A percentile compares a stretch with the other conserved stretches of the same genome.
Evolutionary conservation across 2,113 vertebrate genomes (phyloP).

Genomic region (Petrocephalus zakoni): DNA sequence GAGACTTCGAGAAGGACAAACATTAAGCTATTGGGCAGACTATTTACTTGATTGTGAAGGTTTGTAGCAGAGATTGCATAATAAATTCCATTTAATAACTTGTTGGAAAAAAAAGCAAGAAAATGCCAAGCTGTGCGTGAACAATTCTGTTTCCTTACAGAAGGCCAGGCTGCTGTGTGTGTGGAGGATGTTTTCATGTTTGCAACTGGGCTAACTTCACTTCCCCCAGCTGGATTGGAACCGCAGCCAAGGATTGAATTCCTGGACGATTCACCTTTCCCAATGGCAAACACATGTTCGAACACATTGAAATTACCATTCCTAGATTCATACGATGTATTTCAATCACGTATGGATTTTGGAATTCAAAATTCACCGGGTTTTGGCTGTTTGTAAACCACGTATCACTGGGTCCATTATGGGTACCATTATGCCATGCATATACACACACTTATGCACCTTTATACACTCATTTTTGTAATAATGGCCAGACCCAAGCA

Average conservation of each 20-base stretch:
- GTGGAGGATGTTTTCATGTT: conserved; percentile 36
- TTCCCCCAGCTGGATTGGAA: conserved; percentile 28
- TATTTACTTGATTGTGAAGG: not conserved
- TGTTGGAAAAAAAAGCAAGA: not conserved
- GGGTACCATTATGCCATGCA: not conserved
- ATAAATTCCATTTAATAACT: not conserved
- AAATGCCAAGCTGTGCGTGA: conserved; percentile 10
- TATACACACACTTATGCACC: not conserved
- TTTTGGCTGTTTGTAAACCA: conserved; percentile 26
- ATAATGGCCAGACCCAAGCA: not conserved
- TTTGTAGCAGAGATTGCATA: not conserved
- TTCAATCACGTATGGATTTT: conserved; percentile 33
- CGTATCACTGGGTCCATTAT: not conserved
- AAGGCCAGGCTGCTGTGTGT: not conserved
- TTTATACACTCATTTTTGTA: not conserved
- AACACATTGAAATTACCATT: conserved; percentile 28
- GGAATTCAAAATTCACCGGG: conserved; percentile 29
- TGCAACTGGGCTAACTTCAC: conserved; percentile 30
- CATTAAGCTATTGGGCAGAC: conserved; percentile 29
- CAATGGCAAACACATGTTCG: conserved; percentile 35
- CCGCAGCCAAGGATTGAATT: conserved; percentile 27
- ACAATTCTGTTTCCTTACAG: not conserved
- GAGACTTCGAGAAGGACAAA: conserved; percentile 24
- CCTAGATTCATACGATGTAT: conserved; percentile 21
- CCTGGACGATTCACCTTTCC: conserved; percentile 24